A percentile compares a stretch with the other conserved stretches of the same genome.
Evolutionary conservation across 2,888 invertebrate genomes (phyloP).

Genomic region (Linyphia triangularis): DNA sequence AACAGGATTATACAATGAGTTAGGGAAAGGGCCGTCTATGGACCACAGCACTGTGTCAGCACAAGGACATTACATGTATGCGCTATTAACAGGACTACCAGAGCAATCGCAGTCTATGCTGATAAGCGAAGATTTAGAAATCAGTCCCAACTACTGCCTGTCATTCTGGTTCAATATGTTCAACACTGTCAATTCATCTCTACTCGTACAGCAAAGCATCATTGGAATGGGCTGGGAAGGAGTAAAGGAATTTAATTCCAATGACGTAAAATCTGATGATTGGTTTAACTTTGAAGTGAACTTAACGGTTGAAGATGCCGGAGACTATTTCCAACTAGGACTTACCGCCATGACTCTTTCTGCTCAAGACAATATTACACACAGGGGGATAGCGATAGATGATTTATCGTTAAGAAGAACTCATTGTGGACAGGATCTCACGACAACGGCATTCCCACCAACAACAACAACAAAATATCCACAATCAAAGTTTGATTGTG

Average conservation of each 20-base stretch:
- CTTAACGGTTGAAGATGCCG: conserved; percentile 47
- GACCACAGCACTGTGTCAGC: conserved; percentile 60
- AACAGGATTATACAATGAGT: conserved; percentile 57
- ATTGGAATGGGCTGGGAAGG: conserved; percentile 65
- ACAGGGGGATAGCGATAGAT: conserved; percentile 74
- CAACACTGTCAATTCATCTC: conserved; percentile 56
- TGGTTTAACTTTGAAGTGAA: conserved; percentile 68
- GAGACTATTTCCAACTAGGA: conserved; percentile 67
- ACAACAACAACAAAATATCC: conserved; percentile 52
- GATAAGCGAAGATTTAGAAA: conserved; percentile 73
- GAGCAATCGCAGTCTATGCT: conserved; percentile 49
- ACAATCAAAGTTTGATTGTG: conserved; percentile 64
- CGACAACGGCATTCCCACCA: conserved; percentile 40
- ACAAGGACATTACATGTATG: conserved; percentile 76
- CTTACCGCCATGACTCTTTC: conserved; percentile 34
- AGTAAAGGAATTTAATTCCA: conserved; percentile 33
- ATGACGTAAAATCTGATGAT: conserved; percentile 9
- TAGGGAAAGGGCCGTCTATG: conserved; percentile 62
- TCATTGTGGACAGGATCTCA: conserved; percentile 47
- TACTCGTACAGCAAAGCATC: conserved; percentile 46
- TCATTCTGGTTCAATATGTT: conserved; percentile 71
- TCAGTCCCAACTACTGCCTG: conserved; percentile 61
- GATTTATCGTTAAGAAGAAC: conserved; percentile 64
- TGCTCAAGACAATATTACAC: conserved; percentile 43
- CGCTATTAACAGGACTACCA: conserved; percentile 45